Base-by-base conservation (phyloP, 2,797 vertebrate species). In the Parauchenoglanis ngamensis region DNA sequence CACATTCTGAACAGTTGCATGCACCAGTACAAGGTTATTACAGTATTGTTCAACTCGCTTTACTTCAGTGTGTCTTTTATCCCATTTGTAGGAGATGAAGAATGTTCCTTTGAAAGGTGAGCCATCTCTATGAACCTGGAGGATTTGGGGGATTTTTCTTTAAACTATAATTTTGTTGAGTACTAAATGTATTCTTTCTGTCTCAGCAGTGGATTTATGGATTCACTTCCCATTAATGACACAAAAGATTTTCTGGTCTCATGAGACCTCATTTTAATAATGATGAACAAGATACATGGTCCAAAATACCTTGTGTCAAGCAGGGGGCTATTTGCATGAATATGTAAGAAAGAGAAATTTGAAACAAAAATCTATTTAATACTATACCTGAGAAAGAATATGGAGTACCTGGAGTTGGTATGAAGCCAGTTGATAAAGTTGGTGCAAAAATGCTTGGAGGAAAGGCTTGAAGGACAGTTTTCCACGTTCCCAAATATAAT, bases 211-310 rank as follows among this genome's bases (percentile, higher is more conserved):
- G 17, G 76, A 78, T 78, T 31, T 52, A 78, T 78, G 76, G 56
- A 78, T 78, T 78, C 49, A 78, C 28, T 35, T 78, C 75, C 17
- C 52, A 56, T 56, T 78, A 31, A 31, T 56, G 75, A 31, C 28
- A 78, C 23, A 31, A 78, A 78, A 78, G 76, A 31, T 19, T 56
- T 78, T 56, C 31, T 52, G 56, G 17, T 56, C 17, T 3, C 52
- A 56, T 31, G n/a, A 78, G 75, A 78, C 75, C 56, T 8, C 49
- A 21, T 77, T 56, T 77, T 77, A 77, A 56, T 77, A 56, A 77
- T 3, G 28, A 77, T 21, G 28, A 56, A 56, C 75, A 77, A 56
- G n/a, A 31, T 21, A 56, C 49, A 56, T 52, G 17, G 31, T 54
- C n/a, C 52, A 31, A 77, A 77, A 31, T 77, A 77, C 75, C 1